phyloP scores from a whole-genome alignment of 2,888 invertebrate genomes.

The Anoncus sp. region DNA sequence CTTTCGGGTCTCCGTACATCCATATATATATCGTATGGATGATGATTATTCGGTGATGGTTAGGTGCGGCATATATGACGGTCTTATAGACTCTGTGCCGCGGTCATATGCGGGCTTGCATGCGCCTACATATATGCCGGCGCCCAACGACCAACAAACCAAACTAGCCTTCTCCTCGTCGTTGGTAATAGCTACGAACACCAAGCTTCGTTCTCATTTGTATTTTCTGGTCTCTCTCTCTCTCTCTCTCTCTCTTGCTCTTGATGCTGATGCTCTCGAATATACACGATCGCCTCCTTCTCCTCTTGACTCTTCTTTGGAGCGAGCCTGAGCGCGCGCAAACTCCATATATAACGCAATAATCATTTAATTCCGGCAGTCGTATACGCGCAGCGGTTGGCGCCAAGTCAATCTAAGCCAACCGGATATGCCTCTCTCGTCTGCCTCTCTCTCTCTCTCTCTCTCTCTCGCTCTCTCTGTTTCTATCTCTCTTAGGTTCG shows the following conservation, averaged over 20 bases:
- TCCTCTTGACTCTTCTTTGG: neutral
- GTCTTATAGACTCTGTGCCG: neutral
- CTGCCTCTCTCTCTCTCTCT: conserved; percentile 43
- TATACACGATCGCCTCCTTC: conserved; percentile 31
- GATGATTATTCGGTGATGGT: too few species aligned
- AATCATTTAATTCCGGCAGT: conserved; percentile 82
- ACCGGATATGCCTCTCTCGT: conserved; percentile 82
- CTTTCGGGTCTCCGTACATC: neutral
- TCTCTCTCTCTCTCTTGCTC: conserved; percentile 36
- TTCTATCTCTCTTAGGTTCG: conserved; percentile 70
- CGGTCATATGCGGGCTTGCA: conserved; percentile 17
- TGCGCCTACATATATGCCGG: conserved; percentile 39
- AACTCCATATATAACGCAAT: conserved; percentile 78
- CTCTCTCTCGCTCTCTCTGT: conserved; percentile 60
- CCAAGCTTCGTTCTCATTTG: conserved; percentile 26
- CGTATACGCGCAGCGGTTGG: conserved; percentile 81
- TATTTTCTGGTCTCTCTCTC: conserved; percentile 22
- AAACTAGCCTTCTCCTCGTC: conserved; percentile 35
- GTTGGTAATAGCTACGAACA: conserved; percentile 15
- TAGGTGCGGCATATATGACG: neutral
- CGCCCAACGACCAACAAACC: conserved; percentile 45
- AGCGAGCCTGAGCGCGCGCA: conserved; percentile 53
- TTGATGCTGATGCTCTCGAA: conserved; percentile 62
- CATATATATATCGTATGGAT: neutral
- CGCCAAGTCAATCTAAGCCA: conserved; percentile 83